Percentiles rank a stretch among this genome's conserved stretches.
phyloP scores from a whole-genome alignment of 2,113 vertebrate genomes.

The Mola mola region DNA sequence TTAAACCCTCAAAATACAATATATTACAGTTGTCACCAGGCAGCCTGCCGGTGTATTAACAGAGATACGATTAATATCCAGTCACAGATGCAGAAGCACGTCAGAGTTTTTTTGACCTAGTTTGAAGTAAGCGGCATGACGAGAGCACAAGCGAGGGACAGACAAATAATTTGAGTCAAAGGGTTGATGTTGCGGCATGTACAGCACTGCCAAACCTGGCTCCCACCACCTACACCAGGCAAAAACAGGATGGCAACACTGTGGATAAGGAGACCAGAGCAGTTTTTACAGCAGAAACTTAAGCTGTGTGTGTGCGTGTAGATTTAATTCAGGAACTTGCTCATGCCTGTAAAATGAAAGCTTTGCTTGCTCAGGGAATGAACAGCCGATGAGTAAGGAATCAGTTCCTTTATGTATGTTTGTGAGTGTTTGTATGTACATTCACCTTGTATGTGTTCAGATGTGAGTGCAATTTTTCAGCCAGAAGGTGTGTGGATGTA shows the following conservation, averaged over 20 bases:
- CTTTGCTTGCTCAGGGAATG: conserved; percentile 2
- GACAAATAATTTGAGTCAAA: conserved; percentile 32
- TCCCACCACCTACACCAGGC: conserved; percentile 13
- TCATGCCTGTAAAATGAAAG: conserved; percentile 28
- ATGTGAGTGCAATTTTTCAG: neutral
- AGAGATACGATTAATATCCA: conserved; percentile 40
- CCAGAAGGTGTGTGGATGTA: neutral
- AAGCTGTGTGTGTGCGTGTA: conserved; percentile 7
- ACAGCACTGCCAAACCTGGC: conserved; percentile 1
- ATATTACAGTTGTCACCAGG: conserved; percentile 35
- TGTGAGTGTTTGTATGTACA: neutral
- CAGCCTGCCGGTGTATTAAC: conserved; percentile 18
- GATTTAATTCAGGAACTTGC: conserved; percentile 16
- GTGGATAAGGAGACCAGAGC: conserved; percentile 8
- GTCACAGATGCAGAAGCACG: conserved; percentile 54
- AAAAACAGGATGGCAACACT: conserved; percentile 5
- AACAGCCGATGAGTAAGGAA: neutral
- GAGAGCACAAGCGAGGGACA: neutral
- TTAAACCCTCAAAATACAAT: no score
- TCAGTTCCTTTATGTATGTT: neutral
- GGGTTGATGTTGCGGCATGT: conserved; percentile 8
- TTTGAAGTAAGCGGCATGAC: conserved; percentile 22
- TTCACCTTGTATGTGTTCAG: no score
- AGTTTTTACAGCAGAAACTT: conserved; percentile 17
- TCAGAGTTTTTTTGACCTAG: conserved; percentile 56